Base-by-base conservation (phyloP, 1,140 invertebrate genomes). In the Microvelia longipes region DNA sequence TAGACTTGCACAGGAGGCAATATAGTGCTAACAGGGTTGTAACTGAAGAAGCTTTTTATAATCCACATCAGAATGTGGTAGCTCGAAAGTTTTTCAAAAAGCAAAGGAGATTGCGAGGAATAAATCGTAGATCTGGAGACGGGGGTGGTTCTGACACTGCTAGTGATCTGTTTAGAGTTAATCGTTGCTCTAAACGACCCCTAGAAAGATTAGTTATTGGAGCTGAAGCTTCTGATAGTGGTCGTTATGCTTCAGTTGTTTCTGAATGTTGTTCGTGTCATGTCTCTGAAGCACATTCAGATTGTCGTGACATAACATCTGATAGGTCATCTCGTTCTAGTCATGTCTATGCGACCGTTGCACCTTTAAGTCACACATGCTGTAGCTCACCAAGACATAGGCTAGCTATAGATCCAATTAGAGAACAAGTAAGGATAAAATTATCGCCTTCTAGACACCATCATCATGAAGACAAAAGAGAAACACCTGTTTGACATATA, bases 21-120 rank as follows among this genome's bases (percentile, higher is more conserved):
- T 88, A 88, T 73, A 85, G 84, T 0, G 85, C 86, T 71, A 86
- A 86, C 76, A 86, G 85, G 5, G 85, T 88, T 65, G 87, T 87
- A 64, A 88, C 86, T 70, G 86, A 86, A 0, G 87, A 89, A 69
- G 85, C 91, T 78, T 96, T 95, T 79, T 95, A 95, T 76, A 94
- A 96, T 82, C 91, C 92, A 0, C 90, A 91, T 76, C 93, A 96
- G 78, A 94, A 91, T 77, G 92, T 91, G 19, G 91, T 94, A 0
- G 93, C 93, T 0, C 85, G 91, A 71, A 93, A 92, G 75, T 95
- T 94, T 79, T 95, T 95, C 78, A 90, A 92, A 71, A 93, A 92
- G 76, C 91, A 94, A 77, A 69, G 73, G 62, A 71, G 82, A 75
- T 88, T 88, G 75, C 83, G 86, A 68, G 87, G 88, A 72, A 78